Percentiles rank a stretch among this genome's conserved stretches.
These are phyloP conservation scores for Eupsittula cactorum DNA, from an alignment of 2,113 vertebrate species.

Conservation along the genomic window DNA sequence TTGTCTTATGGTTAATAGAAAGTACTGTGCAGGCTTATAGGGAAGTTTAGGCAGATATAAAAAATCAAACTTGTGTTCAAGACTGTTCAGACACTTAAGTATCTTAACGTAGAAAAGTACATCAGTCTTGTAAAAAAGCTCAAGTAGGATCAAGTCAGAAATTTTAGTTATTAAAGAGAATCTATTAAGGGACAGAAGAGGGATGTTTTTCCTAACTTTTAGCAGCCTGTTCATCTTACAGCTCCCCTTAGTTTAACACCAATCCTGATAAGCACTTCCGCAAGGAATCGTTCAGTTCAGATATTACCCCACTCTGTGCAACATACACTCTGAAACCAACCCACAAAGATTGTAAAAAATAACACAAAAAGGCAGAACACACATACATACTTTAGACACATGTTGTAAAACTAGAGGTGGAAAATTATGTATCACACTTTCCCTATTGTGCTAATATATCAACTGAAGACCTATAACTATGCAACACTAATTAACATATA, in stretches of 20 bases:
- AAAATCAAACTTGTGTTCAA: neutral
- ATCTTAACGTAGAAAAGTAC: neutral
- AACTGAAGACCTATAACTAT: neutral
- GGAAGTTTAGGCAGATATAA: neutral
- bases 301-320: neutral
- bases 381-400: neutral
- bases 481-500: neutral
- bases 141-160: neutral
- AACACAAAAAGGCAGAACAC: neutral
- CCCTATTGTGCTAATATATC: neutral
- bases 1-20: neutral
- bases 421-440: neutral
- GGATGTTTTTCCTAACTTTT: neutral
- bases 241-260: neutral
- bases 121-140: neutral
- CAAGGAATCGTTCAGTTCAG: neutral
- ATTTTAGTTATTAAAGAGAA: neutral
- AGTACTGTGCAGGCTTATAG: neutral
- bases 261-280: neutral
- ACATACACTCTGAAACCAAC: neutral
- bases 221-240: neutral
- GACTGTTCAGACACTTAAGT: neutral
- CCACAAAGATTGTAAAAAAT: neutral
- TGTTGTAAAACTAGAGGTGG: neutral
- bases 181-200: neutral